Evolutionary conservation across 2,797 vertebrate species (phyloP).

Genomic region (Coreius guichenoti): DNA sequence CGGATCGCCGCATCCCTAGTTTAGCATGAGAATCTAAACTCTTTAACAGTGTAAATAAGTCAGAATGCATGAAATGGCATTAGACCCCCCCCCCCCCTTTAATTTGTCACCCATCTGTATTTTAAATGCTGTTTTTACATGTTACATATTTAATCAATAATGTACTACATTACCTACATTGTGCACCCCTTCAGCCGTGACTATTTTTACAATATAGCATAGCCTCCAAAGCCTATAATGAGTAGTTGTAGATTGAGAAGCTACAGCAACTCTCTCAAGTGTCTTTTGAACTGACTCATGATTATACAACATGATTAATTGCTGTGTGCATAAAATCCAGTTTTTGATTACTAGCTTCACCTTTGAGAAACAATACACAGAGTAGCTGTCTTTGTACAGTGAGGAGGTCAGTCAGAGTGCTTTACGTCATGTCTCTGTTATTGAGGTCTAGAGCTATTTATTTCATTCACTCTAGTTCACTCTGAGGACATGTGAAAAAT

Average conservation of each 20-base stretch:
- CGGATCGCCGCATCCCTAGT: too few relatives aligned
- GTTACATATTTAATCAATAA: not conserved
- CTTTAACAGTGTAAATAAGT: too few relatives aligned
- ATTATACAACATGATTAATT: not conserved
- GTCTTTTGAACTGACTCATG: not conserved
- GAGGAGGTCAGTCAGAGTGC: not conserved
- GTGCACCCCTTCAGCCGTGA: not conserved
- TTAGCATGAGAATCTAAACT: too few relatives aligned
- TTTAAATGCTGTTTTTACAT: not conserved
- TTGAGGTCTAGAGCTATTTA: constrained; percentile 35
- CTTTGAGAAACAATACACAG: constrained; percentile 12
- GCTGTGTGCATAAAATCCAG: not conserved
- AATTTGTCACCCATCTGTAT: not conserved
- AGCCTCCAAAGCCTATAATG: not conserved
- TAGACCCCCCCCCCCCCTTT: too few relatives aligned
- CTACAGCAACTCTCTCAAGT: not conserved
- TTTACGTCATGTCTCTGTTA: constrained; percentile 13
- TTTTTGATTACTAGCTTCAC: not conserved
- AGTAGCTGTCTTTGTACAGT: not conserved
- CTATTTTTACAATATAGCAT: not conserved
- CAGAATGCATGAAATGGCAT: too few relatives aligned
- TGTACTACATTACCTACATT: not conserved
- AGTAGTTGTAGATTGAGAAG: not conserved
- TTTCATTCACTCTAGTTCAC: constrained; percentile 27
- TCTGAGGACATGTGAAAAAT: constrained; percentile 35